Percentiles rank a stretch among this genome's conserved stretches.
Evolutionary conservation across 2,113 vertebrate species (phyloP).

Genomic region (Petaurus breviceps): DNA sequence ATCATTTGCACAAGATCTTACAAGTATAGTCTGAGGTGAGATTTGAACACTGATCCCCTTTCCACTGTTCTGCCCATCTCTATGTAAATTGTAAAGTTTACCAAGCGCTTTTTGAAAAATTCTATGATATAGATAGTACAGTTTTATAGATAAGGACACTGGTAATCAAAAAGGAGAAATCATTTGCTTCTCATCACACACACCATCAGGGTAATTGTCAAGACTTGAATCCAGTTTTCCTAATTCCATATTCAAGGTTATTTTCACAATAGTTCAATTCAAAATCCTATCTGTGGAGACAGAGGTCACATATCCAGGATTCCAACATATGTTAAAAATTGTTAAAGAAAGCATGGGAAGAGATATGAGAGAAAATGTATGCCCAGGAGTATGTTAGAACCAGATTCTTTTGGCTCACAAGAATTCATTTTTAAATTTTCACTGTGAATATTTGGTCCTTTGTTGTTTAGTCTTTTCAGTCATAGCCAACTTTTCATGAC

Average conservation of each 20-base stretch:
- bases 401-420: not conserved
- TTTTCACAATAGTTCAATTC: not conserved
- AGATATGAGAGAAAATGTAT: not conserved
- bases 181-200: not conserved
- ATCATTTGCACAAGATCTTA: not conserved
- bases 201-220: not conserved
- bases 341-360: not conserved
- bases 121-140: not conserved
- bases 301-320: not conserved
- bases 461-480: not conserved
- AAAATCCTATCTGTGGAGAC: not conserved
- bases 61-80: not conserved
- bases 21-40: not conserved
- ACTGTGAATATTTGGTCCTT: not conserved
- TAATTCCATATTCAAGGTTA: not conserved
- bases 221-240: not conserved
- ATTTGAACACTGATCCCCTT: not conserved
- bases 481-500: not conserved
- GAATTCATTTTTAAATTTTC: not conserved
- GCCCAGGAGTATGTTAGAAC: not conserved
- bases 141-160: not conserved
- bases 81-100: not conserved
- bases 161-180: not conserved
- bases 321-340: not conserved
- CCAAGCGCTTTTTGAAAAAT: not conserved